These are phyloP conservation scores for Caenorhabditis japonica DNA, from an alignment of 2,888 invertebrate species.

Conservation along the genomic window DNA sequence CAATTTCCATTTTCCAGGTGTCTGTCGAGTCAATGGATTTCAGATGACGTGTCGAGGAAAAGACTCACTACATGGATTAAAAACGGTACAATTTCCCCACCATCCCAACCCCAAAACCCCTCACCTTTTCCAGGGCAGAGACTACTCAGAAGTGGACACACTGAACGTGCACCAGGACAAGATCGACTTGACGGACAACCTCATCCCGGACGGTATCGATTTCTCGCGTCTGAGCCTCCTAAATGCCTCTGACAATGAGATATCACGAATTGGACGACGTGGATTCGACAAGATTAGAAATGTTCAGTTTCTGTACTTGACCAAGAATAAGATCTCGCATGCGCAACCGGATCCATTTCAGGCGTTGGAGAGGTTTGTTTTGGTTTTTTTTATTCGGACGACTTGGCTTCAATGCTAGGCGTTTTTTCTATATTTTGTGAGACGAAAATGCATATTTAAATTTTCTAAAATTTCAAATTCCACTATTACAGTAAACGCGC, in stretches of 20 bases:
- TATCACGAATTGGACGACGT: constrained; percentile 57
- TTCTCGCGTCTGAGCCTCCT: constrained; percentile 51
- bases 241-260: constrained; percentile 58
- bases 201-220: constrained; percentile 33
- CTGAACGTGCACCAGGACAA: constrained; percentile 33
- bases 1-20: constrained; percentile 13
- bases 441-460: no score
- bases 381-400: no score
- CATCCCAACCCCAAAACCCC: no score
- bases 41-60: constrained; percentile 31
- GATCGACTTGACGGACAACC: constrained; percentile 43
- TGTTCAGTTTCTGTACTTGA: constrained; percentile 61
- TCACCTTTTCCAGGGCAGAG: constrained; percentile 25
- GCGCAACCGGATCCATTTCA: constrained; percentile 43
- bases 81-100: no score
- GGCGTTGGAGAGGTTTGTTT: constrained; percentile 24
- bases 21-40: constrained; percentile 7
- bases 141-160: constrained; percentile 27
- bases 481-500: no score
- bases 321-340: constrained; percentile 52
- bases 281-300: constrained; percentile 59
- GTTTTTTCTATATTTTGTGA: no score
- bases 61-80: constrained; percentile 17
- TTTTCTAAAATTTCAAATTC: no score
- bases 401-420: no score